phyloP scores from a whole-genome alignment of 2,888 invertebrate species.

The Melipona bicolor region DNA sequence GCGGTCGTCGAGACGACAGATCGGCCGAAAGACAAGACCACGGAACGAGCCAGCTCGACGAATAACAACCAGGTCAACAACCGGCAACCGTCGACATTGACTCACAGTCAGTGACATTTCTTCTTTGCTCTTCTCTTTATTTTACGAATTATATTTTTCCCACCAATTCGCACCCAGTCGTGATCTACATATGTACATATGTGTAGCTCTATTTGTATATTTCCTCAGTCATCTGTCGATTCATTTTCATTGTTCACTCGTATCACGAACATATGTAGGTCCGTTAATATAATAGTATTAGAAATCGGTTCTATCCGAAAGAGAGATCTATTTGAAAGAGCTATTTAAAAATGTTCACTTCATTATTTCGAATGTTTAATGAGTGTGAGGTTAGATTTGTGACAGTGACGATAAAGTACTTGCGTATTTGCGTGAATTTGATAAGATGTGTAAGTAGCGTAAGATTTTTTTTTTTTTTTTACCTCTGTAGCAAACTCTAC shows the following conservation, averaged over 20 bases:
- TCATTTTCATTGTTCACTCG: neutral
- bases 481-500: too few relatives aligned
- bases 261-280: neutral
- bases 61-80: slow-evolving; percentile 70
- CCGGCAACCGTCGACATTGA: slow-evolving; percentile 34
- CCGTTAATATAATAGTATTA: neutral
- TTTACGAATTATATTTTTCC: neutral
- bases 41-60: slow-evolving; percentile 64
- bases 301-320: neutral
- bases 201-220: neutral
- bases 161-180: neutral
- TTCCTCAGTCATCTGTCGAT: neutral
- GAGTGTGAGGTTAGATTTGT: too few relatives aligned
- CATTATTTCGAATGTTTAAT: too few relatives aligned
- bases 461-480: too few relatives aligned
- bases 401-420: too few relatives aligned
- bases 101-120: slow-evolving; percentile 29
- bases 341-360: too few relatives aligned
- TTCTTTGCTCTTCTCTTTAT: neutral
- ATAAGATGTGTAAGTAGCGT: neutral
- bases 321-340: too few relatives aligned
- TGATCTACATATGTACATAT: too few relatives aligned
- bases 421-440: neutral
- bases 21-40: slow-evolving; percentile 71
- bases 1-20: slow-evolving; percentile 61